Evolutionary conservation across 2,113 vertebrate genomes (phyloP).

Genomic region (Nyctereutes procyonoides): DNA sequence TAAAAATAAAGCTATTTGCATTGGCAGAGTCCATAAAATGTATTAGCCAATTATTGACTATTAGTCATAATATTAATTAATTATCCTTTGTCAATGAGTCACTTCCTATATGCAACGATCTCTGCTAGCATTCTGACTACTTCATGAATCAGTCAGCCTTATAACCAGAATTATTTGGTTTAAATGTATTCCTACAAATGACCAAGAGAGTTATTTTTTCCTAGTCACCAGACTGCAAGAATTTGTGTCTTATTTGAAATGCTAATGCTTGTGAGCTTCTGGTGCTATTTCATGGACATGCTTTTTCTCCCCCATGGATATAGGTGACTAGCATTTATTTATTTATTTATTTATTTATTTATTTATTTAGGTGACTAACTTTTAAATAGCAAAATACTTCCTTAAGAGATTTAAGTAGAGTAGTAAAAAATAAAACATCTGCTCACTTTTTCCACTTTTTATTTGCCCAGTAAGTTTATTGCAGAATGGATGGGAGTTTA

Average conservation of each 20-base stretch:
- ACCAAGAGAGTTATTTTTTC: neutral
- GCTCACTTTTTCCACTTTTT: neutral
- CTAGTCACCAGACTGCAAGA: neutral
- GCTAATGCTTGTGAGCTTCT: neutral
- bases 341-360: too few relatives aligned
- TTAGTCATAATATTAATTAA: neutral
- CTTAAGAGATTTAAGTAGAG: neutral
- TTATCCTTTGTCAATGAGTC: neutral
- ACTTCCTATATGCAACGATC: neutral
- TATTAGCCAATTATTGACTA: neutral
- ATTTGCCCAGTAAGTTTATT: neutral
- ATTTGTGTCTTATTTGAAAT: neutral
- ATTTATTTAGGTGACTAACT: neutral
- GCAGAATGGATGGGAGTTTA: neutral
- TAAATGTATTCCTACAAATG: neutral
- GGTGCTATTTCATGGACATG: neutral
- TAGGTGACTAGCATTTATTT: neutral
- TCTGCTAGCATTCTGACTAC: neutral
- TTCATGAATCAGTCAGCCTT: neutral
- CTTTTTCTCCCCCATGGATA: neutral
- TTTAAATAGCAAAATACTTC: conserved; percentile 14
- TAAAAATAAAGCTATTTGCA: neutral
- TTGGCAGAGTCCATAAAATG: neutral
- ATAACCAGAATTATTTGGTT: neutral
- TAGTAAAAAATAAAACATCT: conserved; percentile 4